These are phyloP conservation scores for Sarcoramphus papa DNA, from an alignment of 2,797 vertebrate species.

Conservation along the genomic window DNA sequence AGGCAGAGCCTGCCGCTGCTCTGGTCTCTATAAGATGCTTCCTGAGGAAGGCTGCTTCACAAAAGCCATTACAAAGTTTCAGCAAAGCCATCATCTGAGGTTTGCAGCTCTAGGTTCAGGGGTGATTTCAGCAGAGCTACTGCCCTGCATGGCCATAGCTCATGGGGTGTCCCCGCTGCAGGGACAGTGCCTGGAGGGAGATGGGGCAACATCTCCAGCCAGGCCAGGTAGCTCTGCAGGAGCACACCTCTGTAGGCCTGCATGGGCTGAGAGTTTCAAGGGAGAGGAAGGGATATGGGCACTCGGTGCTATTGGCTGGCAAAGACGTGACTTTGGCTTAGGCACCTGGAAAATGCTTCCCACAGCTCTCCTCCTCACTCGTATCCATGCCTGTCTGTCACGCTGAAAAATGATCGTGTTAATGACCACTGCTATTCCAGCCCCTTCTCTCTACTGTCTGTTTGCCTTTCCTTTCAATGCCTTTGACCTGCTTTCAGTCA, in stretches of 20 bases:
- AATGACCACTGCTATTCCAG: background rate
- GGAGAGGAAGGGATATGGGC: background rate
- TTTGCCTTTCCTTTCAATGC: slow-evolving; percentile 18
- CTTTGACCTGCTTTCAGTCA: background rate
- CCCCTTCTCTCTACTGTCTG: background rate
- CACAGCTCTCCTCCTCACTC: background rate
- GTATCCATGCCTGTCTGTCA: background rate
- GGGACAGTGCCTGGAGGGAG: background rate
- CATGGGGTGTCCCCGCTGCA: fast-evolving
- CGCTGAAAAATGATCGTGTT: background rate
- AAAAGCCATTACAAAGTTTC: background rate
- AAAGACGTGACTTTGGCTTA: background rate
- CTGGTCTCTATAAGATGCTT: background rate
- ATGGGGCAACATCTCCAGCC: background rate
- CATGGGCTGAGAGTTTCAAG: background rate
- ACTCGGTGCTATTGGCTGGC: background rate
- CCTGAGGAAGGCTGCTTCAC: background rate
- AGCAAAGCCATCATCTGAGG: background rate
- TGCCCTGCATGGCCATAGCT: background rate
- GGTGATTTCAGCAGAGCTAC: background rate
- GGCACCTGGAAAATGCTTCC: background rate
- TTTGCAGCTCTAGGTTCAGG: background rate
- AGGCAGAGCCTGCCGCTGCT: background rate
- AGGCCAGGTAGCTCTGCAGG: background rate
- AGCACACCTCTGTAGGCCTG: background rate